A percentile compares a stretch with the other conserved stretches of the same genome.
These are phyloP conservation scores for Diplolepis rosae DNA, from an alignment of 2,888 invertebrate genomes.

Conservation along the genomic window DNA sequence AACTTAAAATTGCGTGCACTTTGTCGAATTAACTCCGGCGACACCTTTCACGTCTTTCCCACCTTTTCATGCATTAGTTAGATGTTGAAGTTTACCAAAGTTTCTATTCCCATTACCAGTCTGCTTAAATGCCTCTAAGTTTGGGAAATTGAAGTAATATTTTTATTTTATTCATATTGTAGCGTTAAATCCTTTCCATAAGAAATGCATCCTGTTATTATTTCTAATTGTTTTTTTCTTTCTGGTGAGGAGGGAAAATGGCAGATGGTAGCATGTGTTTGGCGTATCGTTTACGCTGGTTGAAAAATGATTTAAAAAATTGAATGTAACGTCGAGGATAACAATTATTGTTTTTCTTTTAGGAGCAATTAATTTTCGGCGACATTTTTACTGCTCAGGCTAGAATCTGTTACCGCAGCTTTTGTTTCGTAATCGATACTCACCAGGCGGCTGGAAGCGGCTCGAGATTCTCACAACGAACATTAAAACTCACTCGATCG, in stretches of 20 bases:
- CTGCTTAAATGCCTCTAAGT: no score
- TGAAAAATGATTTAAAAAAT: not conserved
- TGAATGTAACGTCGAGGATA: constrained; percentile 21
- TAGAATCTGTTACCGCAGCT: constrained; percentile 42
- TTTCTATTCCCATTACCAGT: no score
- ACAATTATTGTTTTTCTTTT: constrained; percentile 61
- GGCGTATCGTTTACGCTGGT: constrained; percentile 9
- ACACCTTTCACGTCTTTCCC: not conserved
- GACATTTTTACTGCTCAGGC: constrained; percentile 56
- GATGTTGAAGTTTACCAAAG: not conserved
- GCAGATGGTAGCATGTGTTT: no score
- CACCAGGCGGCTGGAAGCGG: constrained; percentile 20
- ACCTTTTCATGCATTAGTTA: not conserved
- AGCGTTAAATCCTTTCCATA: no score
- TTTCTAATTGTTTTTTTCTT: no score
- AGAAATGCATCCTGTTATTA: no score
- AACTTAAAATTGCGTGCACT: constrained; percentile 2
- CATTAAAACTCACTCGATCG: constrained; percentile 48
- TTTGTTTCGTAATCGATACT: constrained; percentile 50
- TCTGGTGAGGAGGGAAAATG: no score
- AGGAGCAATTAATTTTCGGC: constrained; percentile 62
- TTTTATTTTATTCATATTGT: no score
- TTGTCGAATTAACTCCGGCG: constrained; percentile 7
- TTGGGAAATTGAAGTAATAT: no score
- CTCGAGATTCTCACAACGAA: constrained; percentile 43